Evolutionary conservation across 2,113 vertebrate species (phyloP), one percentile per base, ranked within the genome.

Genomic region (Galemys pyrenaicus): DNA sequence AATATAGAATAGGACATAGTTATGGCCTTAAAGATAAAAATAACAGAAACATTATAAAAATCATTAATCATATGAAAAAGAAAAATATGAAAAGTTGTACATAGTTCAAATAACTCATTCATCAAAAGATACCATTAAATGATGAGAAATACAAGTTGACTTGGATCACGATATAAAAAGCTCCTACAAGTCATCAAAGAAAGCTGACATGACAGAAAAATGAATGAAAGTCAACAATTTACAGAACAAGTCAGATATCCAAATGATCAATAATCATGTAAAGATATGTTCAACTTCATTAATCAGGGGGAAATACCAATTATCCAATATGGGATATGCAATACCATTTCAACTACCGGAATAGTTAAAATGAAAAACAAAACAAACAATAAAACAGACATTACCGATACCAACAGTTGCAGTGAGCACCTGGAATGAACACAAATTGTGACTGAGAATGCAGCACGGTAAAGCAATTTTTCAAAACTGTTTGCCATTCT

Each of bases 61-160:
- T 11, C 22, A 46, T 88, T 67, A 84, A 81, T 90, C 10, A 87
- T 39, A n/a, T n/a, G n/a, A n/a, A n/a, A 71, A 54, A 51, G n/a
- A 12, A 32, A 79, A 80, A 73, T 78, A 79, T 82, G 20, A 51
- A 37, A 87, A 85, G 16, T 22, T 56, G 1, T 56, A 62, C 56
- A 80, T 65, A 58, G 11, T 67, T 91, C 65, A 89, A 86, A 46
- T 62, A 35, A 95, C 73, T 71, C 9, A 71, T 54, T 95, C 62
- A 74, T 67, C 49, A 35, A 85, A 22, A 83, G 32, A 58, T 6
- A 89, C 20, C 26, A 73, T 71, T 51, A 85, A 85, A 32, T 39
- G 51, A 92, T 92, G 13, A 37, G 70, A 83, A 93, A 49, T 41
- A 51, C 5, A 81, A 46, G 30, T 2, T 82, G 39, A 65, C 32